phyloP scores from a whole-genome alignment of 2,797 vertebrate genomes.

The Enoplosus armatus region DNA sequence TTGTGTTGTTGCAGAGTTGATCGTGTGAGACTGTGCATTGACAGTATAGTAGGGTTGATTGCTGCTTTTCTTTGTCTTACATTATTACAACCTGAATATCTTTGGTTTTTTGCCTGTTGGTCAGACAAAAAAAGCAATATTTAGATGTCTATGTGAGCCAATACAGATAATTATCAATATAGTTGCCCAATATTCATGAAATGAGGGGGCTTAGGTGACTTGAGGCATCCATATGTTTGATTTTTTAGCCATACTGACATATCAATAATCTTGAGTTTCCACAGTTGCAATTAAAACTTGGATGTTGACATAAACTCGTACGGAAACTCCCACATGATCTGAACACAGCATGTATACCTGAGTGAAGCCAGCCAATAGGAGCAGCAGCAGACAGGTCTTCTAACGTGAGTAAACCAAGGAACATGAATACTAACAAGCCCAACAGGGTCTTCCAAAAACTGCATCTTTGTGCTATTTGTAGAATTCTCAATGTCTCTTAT shows the following conservation, averaged over 20 bases:
- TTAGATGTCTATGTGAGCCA: background rate
- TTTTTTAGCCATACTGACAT: background rate
- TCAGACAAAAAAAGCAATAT: background rate
- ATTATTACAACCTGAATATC: background rate
- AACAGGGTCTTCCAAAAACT: background rate
- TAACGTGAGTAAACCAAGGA: background rate
- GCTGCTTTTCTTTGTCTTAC: background rate
- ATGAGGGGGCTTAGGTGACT: background rate
- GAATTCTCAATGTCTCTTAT: background rate
- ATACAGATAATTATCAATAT: background rate
- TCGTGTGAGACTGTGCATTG: slow-evolving; percentile 7
- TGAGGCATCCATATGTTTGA: background rate
- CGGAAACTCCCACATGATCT: background rate
- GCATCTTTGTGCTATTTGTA: no score
- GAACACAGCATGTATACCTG: background rate
- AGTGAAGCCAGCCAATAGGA: background rate
- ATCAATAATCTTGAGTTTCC: no score
- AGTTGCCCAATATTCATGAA: background rate
- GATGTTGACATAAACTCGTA: background rate
- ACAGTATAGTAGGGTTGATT: background rate
- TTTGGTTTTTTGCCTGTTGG: background rate
- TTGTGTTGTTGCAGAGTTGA: background rate
- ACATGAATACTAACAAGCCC: background rate
- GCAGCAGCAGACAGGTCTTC: background rate
- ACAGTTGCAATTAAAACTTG: no score